phyloP scores from a whole-genome alignment of 2,113 vertebrate genomes.

The Pygoscelis antarcticus region DNA sequence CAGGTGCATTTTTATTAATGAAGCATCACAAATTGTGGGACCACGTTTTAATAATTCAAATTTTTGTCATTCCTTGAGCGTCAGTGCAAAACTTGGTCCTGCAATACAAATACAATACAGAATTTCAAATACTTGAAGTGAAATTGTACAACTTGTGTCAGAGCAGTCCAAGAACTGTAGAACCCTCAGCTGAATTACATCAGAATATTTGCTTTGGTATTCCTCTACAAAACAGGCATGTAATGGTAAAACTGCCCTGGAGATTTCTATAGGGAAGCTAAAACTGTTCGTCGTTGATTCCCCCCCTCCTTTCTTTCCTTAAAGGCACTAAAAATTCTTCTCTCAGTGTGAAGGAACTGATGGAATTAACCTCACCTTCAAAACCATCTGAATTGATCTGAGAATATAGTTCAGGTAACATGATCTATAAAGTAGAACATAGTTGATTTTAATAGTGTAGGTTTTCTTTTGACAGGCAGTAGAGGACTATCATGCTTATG shows the following conservation, averaged over 20 bases:
- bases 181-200: background rate
- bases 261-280: background rate
- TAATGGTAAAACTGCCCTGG: background rate
- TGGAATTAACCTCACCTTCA: background rate
- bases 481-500: background rate
- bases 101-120: too few relatives aligned
- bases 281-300: background rate
- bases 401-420: background rate
- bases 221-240: background rate
- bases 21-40: background rate
- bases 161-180: background rate
- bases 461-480: background rate
- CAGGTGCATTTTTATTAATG: background rate
- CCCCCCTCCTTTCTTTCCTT: background rate
- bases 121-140: background rate
- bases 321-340: background rate
- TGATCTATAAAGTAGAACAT: background rate
- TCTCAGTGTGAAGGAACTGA: background rate
- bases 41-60: background rate
- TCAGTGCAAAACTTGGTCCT: background rate
- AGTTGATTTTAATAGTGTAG: background rate
- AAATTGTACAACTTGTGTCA: background rate
- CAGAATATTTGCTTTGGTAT: accelerated
- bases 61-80: background rate
- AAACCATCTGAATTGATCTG: background rate